These are phyloP conservation scores for Scaptomyza tumidula DNA, from an alignment of 2,888 invertebrate genomes.

Conservation along the genomic window DNA sequence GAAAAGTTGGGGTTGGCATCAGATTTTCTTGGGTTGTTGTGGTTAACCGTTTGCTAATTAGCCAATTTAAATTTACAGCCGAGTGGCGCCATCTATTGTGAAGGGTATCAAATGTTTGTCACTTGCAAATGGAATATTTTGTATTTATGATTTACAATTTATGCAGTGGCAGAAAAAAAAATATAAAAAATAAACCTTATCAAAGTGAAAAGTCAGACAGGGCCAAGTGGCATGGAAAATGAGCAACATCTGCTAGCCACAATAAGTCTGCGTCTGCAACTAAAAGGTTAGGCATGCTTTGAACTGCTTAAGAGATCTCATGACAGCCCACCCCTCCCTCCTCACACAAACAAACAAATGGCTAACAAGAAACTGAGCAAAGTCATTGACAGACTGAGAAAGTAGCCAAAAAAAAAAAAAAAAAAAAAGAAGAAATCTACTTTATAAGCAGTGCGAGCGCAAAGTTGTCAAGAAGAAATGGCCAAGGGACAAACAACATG, in stretches of 20 bases:
- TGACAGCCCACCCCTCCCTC: slow-evolving; percentile 39
- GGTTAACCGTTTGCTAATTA: slow-evolving; percentile 76
- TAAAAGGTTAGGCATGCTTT: slow-evolving; percentile 67
- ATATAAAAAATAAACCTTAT: slow-evolving; percentile 22
- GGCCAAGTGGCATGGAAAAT: slow-evolving; percentile 65
- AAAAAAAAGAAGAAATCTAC: slow-evolving; percentile 42
- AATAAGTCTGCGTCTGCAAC: slow-evolving; percentile 44
- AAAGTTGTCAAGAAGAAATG: slow-evolving; percentile 34
- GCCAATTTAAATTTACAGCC: slow-evolving; percentile 74
- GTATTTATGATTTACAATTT: slow-evolving; percentile 19
- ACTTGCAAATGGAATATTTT: slow-evolving; percentile 15
- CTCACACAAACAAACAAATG: slow-evolving; percentile 44
- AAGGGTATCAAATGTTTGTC: slow-evolving; percentile 4
- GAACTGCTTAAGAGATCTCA: slow-evolving; percentile 56
- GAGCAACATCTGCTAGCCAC: slow-evolving; percentile 53
- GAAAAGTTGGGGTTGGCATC: slow-evolving; percentile 1
- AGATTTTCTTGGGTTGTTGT: slow-evolving; percentile 44
- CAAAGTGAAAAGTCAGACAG: slow-evolving; percentile 42
- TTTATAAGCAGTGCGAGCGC: slow-evolving; percentile 47
- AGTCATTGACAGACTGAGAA: slow-evolving; percentile 62
- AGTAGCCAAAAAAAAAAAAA: slow-evolving; percentile 19
- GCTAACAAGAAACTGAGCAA: slow-evolving; percentile 43
- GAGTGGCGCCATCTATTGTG: slow-evolving; percentile 26
- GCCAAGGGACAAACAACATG: slow-evolving; percentile 42
- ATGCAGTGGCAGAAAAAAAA: slow-evolving; percentile 9